Base-by-base conservation (phyloP, 1,140 invertebrate genomes). In the Himalopsyche phryganea region DNA sequence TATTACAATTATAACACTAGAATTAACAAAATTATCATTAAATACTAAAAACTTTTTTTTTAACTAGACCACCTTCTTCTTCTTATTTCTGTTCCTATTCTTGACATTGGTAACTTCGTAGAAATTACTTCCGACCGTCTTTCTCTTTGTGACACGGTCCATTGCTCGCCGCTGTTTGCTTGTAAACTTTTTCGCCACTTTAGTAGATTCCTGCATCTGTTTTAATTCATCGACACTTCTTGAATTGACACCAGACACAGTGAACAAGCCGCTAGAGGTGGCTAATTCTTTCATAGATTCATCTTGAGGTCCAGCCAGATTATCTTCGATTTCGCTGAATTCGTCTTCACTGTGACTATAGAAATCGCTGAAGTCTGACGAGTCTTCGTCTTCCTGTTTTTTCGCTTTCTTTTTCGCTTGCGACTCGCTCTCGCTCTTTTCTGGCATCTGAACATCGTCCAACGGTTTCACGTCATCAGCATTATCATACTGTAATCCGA, bases 61-160 rank as follows among this genome's bases (percentile, higher is more conserved):
- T n/a, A n/a, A n/a, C n/a, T n/a, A n/a, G n/a, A n/a, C n/a, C n/a
- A n/a, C n/a, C n/a, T 17, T 36, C 65, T 73, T 79, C 68, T 82
- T 86, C 61, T 81, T 84, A 66, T 80, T 81, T 65, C 83, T 81
- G 73, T 88, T 92, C 58, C 84, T 82, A 70, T 94, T 97, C 71
- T 98, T 98, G 19, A 97, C 94, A 82, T 97, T 96, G 2, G 88
- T 82, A 19, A 89, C 83, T 79, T 93, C 87, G 73, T 98, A 98
- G 70, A 96, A 98, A 75, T 96, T 91, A 68, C 87, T 91, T 57
- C 94, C 94, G 61, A 92, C 87, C 68, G 94, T 96, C 71, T 91
- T 94, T 2, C 86, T 79, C 69, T 87, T 91, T 59, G 82, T 78
- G 14, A 84, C 79, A 50, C 91, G 80, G 63, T 93, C 88, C 11